phyloP scores from a whole-genome alignment of 53 echinoderm and acorn worm species.

The Echinometra lucunter region DNA sequence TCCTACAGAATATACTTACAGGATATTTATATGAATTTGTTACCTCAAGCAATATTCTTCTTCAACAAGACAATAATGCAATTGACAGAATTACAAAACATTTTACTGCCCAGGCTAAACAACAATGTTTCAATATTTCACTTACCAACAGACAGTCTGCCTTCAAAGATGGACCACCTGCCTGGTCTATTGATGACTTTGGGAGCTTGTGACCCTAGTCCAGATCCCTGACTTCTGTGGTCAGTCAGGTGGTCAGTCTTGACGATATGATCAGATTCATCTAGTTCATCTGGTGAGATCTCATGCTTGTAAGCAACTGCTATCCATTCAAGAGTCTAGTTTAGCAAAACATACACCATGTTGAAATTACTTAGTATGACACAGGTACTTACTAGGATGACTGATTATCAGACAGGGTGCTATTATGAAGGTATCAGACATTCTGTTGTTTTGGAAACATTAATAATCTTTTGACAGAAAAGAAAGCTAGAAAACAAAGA shows the following conservation, averaged over 20 bases:
- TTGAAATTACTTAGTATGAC: neutral
- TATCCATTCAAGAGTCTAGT: constrained; percentile 89
- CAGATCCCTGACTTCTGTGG: constrained; percentile 35
- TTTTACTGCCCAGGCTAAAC: neutral
- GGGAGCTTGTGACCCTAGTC: constrained; percentile 13
- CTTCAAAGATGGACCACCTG: constrained; percentile 85
- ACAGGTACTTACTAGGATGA: neutral
- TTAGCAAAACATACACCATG: neutral
- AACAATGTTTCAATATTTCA: neutral
- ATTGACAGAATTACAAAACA: neutral
- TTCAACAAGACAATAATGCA: too few relatives aligned
- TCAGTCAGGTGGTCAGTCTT: constrained; percentile 29
- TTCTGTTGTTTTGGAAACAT: neutral
- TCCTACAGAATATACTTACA: neutral
- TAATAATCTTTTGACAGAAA: neutral
- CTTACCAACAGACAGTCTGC: constrained; percentile 69
- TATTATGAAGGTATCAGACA: neutral
- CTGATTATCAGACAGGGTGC: neutral
- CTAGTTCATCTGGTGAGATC: constrained; percentile 64
- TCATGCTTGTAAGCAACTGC: constrained; percentile 87
- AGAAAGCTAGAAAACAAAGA: neutral
- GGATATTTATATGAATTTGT: too few relatives aligned
- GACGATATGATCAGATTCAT: neutral
- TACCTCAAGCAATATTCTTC: too few relatives aligned
- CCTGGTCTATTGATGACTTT: constrained; percentile 73